Evolutionary conservation across 2,113 vertebrate genomes (phyloP).

Genomic region (Okapia johnstoni): DNA sequence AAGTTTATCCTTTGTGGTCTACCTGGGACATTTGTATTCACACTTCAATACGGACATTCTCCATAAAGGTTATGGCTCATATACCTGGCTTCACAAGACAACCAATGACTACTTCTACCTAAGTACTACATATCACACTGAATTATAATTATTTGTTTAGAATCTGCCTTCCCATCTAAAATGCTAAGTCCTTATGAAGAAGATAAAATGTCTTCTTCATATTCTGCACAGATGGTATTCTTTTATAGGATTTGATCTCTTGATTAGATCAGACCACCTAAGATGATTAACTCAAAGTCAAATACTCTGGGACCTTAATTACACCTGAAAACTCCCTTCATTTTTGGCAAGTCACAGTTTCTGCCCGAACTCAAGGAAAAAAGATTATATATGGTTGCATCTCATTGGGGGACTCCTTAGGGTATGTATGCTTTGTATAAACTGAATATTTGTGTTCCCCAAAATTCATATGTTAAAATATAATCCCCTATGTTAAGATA

Average conservation of each 20-base stretch:
- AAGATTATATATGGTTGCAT: background rate
- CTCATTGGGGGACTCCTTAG: background rate
- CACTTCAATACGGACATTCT: background rate
- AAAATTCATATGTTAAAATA: background rate
- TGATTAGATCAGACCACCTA: background rate
- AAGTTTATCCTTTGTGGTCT: background rate
- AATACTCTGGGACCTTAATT: background rate
- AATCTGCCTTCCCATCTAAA: background rate
- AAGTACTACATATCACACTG: background rate
- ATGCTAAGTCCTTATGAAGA: background rate
- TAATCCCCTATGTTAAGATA: background rate
- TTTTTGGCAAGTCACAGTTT: background rate
- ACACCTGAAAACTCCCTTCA: background rate
- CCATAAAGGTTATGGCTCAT: background rate
- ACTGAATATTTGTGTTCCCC: background rate
- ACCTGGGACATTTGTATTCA: background rate
- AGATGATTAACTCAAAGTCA: background rate
- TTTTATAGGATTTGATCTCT: background rate
- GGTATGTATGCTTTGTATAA: background rate
- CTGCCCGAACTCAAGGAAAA: background rate
- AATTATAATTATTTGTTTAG: background rate
- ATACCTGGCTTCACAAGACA: background rate
- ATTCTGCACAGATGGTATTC: background rate
- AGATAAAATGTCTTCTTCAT: background rate
- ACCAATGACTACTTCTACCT: background rate